These are phyloP conservation scores for Agonopterix alstromeriana DNA, from an alignment of 2,888 invertebrate species.

Conservation along the genomic window DNA sequence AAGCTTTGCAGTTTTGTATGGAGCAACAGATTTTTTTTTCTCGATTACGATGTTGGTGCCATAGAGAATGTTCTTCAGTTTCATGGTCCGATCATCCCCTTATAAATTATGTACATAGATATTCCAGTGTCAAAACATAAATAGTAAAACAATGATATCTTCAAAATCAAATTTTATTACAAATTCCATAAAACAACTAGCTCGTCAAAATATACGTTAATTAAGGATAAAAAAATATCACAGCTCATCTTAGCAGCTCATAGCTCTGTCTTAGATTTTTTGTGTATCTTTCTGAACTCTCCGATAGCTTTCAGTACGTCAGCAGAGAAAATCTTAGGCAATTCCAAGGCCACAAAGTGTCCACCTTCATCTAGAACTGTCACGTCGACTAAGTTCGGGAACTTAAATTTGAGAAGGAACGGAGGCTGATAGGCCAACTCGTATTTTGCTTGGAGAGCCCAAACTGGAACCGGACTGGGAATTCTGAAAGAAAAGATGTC, in stretches of 20 bases:
- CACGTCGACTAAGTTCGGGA: constrained; percentile 79
- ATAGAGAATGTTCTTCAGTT: too few relatives aligned
- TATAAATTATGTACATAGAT: too few relatives aligned
- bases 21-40: too few relatives aligned
- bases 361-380: constrained; percentile 82
- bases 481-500: constrained; percentile 58
- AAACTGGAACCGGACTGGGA: constrained; percentile 80
- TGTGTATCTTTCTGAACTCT: constrained; percentile 35
- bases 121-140: too few relatives aligned
- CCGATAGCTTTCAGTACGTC: constrained; percentile 75
- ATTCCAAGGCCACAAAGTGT: constrained; percentile 90
- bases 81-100: too few relatives aligned
- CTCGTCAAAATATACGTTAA: too few relatives aligned
- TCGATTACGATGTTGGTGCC: too few relatives aligned
- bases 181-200: too few relatives aligned
- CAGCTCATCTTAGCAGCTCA: constrained; percentile 10
- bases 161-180: too few relatives aligned
- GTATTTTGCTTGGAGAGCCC: constrained; percentile 80
- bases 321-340: constrained; percentile 80
- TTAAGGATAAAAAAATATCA: too few relatives aligned
- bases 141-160: too few relatives aligned
- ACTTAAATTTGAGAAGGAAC: constrained; percentile 75
- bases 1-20: too few relatives aligned
- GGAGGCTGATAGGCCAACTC: constrained; percentile 81
- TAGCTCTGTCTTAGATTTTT: constrained; percentile 58